These are phyloP conservation scores for Galaxias olidus DNA, from an alignment of 2,797 vertebrate species.

Conservation along the genomic window DNA sequence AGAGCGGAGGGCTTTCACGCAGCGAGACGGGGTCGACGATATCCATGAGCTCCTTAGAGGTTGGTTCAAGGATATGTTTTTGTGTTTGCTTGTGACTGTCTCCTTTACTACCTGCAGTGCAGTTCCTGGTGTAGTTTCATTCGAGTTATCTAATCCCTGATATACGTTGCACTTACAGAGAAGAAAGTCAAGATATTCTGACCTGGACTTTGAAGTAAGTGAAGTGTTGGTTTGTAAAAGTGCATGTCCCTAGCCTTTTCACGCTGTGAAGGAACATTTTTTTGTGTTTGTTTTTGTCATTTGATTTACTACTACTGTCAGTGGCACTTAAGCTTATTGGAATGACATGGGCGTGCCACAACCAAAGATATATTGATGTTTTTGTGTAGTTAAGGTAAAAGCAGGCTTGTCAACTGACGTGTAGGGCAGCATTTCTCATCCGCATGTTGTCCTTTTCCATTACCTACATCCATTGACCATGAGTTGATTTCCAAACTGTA, in stretches of 20 bases:
- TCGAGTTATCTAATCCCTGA: conserved; percentile 10
- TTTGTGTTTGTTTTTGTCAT: conserved; percentile 76
- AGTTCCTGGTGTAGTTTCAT: background rate
- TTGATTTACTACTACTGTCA: conserved; percentile 77
- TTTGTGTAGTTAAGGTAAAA: conserved; percentile 76
- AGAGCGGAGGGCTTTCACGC: conserved; percentile 88
- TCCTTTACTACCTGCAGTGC: background rate
- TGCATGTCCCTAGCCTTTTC: conserved; percentile 60
- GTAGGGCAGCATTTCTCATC: conserved; percentile 74
- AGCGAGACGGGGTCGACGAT: conserved; percentile 98
- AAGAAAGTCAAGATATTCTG: conserved; percentile 98
- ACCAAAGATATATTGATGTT: conserved; percentile 65
- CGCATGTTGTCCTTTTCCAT: conserved; percentile 70
- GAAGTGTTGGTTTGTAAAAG: conserved; percentile 18
- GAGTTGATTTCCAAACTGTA: conserved; percentile 72
- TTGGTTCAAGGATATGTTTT: conserved; percentile 61
- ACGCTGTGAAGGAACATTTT: conserved; percentile 59
- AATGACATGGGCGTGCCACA: conserved; percentile 68
- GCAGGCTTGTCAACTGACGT: conserved; percentile 78
- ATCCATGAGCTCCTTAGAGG: conserved; percentile 99
- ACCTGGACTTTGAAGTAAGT: conserved; percentile 99
- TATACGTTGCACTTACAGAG: conserved; percentile 82
- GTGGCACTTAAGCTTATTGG: conserved; percentile 81
- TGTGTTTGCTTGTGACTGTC: background rate
- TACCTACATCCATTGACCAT: conserved; percentile 76